Evolutionary conservation across 2,113 vertebrate species (phyloP).

Genomic region (Scopus umbretta): DNA sequence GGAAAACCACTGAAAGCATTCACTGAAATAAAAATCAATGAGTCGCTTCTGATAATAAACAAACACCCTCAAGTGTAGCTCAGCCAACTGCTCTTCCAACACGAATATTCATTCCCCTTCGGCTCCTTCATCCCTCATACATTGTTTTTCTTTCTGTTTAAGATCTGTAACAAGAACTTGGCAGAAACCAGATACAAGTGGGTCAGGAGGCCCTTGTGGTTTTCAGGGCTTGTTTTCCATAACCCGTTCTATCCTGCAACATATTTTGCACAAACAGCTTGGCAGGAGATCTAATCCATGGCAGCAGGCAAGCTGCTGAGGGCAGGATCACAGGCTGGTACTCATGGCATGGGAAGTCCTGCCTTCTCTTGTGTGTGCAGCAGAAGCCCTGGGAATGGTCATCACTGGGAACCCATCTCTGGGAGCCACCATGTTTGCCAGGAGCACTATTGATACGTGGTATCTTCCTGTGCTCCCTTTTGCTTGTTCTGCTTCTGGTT

Average conservation of each 20-base stretch:
- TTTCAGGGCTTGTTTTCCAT: slow-evolving; percentile 67
- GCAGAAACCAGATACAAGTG: slow-evolving; percentile 66
- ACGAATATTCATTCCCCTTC: slow-evolving; percentile 27
- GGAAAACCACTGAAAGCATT: not conserved
- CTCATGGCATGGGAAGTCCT: not conserved
- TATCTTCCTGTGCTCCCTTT: not conserved
- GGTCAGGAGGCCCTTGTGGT: slow-evolving; percentile 71
- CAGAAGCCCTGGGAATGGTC: not conserved
- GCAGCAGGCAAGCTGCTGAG: slow-evolving; percentile 23
- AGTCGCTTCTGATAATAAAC: not conserved
- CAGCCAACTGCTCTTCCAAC: slow-evolving; percentile 2
- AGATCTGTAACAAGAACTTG: slow-evolving; percentile 66
- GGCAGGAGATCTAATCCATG: slow-evolving; percentile 27
- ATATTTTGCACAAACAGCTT: slow-evolving; percentile 54
- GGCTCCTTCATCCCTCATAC: slow-evolving; percentile 22
- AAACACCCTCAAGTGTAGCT: not conserved
- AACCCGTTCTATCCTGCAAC: slow-evolving; percentile 58
- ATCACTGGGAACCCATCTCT: not conserved
- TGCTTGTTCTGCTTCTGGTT: not conserved
- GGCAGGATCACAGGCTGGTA: slow-evolving; percentile 4
- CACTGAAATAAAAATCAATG: not conserved
- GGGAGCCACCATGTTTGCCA: not conserved
- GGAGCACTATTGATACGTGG: not conserved
- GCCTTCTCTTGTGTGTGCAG: not conserved
- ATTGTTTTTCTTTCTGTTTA: slow-evolving; percentile 62